phyloP scores from a whole-genome alignment of 2,113 vertebrate species.

The Pogonocichla stellata region DNA sequence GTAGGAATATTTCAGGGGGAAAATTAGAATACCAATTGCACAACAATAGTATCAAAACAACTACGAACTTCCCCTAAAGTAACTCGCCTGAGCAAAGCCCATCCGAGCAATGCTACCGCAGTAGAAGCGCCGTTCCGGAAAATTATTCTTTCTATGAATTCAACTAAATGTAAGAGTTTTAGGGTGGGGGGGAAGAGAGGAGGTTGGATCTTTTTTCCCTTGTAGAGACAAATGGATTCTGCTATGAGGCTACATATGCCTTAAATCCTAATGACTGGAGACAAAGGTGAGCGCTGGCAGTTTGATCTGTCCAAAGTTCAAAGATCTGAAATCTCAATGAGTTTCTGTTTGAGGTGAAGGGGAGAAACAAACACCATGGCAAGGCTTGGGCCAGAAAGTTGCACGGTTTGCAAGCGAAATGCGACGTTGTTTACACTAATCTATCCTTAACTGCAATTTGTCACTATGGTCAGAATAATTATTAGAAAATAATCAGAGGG shows the following conservation, averaged over 20 bases:
- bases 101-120: neutral
- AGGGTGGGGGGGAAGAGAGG: neutral
- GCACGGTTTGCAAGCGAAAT: slow-evolving; percentile 18
- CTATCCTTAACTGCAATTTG: slow-evolving; percentile 54
- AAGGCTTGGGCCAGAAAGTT: neutral
- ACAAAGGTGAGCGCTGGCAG: slow-evolving; percentile 52
- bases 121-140: neutral
- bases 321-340: slow-evolving; percentile 55
- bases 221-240: neutral
- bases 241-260: neutral
- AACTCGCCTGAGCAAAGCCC: neutral
- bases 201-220: neutral
- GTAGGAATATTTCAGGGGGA: neutral
- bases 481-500: slow-evolving; percentile 46
- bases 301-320: slow-evolving; percentile 76
- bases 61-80: neutral
- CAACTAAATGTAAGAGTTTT: neutral
- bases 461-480: slow-evolving; percentile 54
- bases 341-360: slow-evolving; percentile 54
- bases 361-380: slow-evolving; percentile 45
- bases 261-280: slow-evolving; percentile 9
- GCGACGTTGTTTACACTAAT: slow-evolving; percentile 46
- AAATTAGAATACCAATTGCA: neutral
- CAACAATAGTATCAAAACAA: neutral
- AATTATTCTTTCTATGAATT: neutral